phyloP scores from a whole-genome alignment of 1,140 invertebrate genomes.

The Brachionus rotundiformis region DNA sequence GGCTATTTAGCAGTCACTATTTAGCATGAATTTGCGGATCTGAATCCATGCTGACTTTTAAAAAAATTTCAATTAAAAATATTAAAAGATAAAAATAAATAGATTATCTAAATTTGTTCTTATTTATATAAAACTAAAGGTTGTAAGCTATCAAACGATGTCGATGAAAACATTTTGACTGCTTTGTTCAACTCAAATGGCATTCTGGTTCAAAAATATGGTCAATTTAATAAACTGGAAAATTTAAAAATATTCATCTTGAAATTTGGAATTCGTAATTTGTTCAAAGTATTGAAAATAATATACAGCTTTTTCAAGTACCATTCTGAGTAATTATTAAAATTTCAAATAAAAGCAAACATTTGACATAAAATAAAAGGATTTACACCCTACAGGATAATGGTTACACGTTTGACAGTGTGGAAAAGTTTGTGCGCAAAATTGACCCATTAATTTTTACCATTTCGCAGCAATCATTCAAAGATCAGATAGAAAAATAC shows the following conservation, averaged over 20 bases:
- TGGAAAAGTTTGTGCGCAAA: slow-evolving; percentile 34
- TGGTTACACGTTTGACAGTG: slow-evolving; percentile 41
- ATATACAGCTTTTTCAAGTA: slow-evolving; percentile 9
- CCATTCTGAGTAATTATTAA: slow-evolving; percentile 1
- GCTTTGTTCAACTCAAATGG: slow-evolving; percentile 31
- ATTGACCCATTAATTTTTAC: slow-evolving; percentile 40
- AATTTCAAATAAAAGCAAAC: background rate
- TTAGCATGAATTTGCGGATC: too few relatives aligned
- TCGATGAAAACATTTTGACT: slow-evolving; percentile 29
- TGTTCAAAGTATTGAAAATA: slow-evolving; percentile 6
- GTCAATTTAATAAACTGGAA: slow-evolving; percentile 12
- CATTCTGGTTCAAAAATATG: slow-evolving; percentile 29
- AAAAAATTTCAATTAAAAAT: too few relatives aligned
- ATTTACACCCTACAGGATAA: slow-evolving; percentile 1
- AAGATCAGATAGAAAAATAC: background rate
- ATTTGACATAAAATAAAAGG: background rate
- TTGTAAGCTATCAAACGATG: slow-evolving; percentile 31
- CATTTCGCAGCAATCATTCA: background rate
- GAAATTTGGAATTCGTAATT: slow-evolving; percentile 23
- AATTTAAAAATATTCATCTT: slow-evolving; percentile 25
- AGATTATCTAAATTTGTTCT: background rate
- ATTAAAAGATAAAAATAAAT: too few relatives aligned
- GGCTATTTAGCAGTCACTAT: too few relatives aligned
- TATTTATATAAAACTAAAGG: background rate
- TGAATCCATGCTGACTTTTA: too few relatives aligned